Conservation (phyloP, 2,888 invertebrate genomes). For the Nowickia ferox region DNA sequence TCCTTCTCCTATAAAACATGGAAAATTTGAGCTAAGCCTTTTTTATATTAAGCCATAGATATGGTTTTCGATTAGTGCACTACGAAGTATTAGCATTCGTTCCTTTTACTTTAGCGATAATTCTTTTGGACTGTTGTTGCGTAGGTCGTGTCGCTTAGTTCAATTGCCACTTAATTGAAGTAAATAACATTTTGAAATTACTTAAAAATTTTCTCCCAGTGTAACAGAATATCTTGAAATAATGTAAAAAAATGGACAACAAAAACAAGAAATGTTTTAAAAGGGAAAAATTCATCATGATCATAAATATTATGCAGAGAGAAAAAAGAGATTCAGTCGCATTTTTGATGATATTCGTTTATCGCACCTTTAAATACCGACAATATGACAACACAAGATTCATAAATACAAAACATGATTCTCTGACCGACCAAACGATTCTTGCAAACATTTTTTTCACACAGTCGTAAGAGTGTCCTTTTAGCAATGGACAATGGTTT, state of each 20-base stretch:
- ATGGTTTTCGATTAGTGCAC: no score
- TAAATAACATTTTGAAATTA: background rate
- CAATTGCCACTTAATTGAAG: background rate
- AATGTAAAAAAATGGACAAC: constrained; percentile 15
- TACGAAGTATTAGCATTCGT: no score
- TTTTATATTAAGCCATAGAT: no score
- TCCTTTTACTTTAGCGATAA: no score
- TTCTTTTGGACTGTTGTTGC: no score
- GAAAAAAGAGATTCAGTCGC: constrained; percentile 58
- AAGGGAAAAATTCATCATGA: constrained; percentile 68
- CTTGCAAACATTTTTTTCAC: constrained; percentile 50
- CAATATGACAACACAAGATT: constrained; percentile 71
- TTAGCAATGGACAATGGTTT: constrained; percentile 54
- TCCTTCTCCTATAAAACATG: no score
- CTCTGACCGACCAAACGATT: constrained; percentile 59
- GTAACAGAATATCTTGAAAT: constrained; percentile 27
- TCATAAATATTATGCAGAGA: constrained; percentile 71
- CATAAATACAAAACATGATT: constrained; percentile 72
- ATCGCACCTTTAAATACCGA: constrained; percentile 72
- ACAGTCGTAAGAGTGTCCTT: constrained; percentile 36
- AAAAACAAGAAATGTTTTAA: constrained; percentile 58
- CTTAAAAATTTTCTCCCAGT: background rate
- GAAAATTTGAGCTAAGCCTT: no score
- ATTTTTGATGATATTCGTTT: constrained; percentile 71
- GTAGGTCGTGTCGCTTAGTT: no score